Base-by-base conservation (phyloP, 2,888 invertebrate species). In the Ectobius pallidus region DNA sequence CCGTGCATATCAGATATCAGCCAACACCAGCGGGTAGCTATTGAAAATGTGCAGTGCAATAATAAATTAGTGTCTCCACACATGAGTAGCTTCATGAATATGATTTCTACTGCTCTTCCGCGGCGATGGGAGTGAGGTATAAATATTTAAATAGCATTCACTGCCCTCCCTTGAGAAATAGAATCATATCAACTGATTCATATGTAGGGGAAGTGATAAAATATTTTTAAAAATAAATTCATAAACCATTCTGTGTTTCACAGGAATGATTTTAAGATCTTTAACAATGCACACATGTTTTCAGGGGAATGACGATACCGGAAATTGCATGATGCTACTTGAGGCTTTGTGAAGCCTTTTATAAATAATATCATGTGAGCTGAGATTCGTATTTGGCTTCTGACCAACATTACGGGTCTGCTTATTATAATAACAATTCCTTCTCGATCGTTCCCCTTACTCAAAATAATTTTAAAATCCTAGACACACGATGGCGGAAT, bases 141-240 rank as follows among this genome's bases (percentile, higher is more conserved):
- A 58, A 32, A 58, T 58, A 58, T 30, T 58, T 58, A 58, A 58
- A 58, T 58, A 58, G 58, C 58, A 58, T 58, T 58, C 58, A 58
- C 58, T 58, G 30, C 58, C 58, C 58, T 30, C 58, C 58, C 32
- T 30, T 58, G 58, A 58, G 58, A 58, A 58, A 58, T 58, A 58
- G 32, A 30, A 58, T 58, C 58, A 58, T 30, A 14, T 25, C 58
- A 58, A 58, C 58, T 58, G 58, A 58, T 58, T 58, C 58, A 58
- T 18, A 30, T 58, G 58, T 58, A 52, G 25, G 58, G 30, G 30
- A 16, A 32, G 32, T 58, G 18, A 25, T 11, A 52, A 52, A 52
- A 52, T 52, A 46, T n/a, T 46, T 25, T 22, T 1, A 9, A 25
- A 9, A 52, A 52, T 25, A 52, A 52, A 25, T 25, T 25, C 20